Evolutionary conservation across 35 echinoderm and acorn worm species (phyloP).

Genomic region (Anneissia japonica): DNA sequence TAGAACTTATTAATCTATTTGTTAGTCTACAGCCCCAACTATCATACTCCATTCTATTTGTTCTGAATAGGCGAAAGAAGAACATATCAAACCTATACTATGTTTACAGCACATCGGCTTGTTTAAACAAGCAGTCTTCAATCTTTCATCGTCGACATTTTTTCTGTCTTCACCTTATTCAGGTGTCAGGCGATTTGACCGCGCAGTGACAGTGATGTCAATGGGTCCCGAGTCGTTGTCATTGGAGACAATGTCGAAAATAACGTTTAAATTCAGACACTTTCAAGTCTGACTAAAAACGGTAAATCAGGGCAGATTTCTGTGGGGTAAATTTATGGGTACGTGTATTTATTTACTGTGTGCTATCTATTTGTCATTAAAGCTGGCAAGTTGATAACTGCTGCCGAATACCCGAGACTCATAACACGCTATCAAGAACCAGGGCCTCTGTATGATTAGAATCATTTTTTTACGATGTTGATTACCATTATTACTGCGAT

Average conservation of each 20-base stretch:
- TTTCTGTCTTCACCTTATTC: neutral
- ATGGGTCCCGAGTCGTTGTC: neutral
- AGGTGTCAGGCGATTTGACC: neutral
- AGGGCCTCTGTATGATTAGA: too few species aligned
- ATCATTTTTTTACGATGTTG: too few species aligned
- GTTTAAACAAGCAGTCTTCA: neutral
- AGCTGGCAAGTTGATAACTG: neutral
- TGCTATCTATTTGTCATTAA: neutral
- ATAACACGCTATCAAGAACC: neutral
- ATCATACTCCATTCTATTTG: too few species aligned
- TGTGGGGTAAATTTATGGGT: neutral
- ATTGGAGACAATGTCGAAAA: neutral
- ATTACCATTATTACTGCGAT: too few species aligned
- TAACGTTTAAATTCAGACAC: neutral
- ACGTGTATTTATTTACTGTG: neutral
- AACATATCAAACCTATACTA: too few species aligned
- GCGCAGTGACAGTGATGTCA: neutral
- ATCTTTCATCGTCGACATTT: neutral
- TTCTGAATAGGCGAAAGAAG: too few species aligned
- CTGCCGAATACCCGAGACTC: neutral
- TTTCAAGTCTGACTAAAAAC: neutral
- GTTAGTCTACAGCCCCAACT: too few species aligned
- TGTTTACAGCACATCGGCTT: neutral
- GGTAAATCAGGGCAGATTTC: neutral
- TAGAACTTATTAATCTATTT: too few species aligned